These are phyloP conservation scores for Archivesica marissinica DNA, from an alignment of 1,140 invertebrate species.

Conservation along the genomic window DNA sequence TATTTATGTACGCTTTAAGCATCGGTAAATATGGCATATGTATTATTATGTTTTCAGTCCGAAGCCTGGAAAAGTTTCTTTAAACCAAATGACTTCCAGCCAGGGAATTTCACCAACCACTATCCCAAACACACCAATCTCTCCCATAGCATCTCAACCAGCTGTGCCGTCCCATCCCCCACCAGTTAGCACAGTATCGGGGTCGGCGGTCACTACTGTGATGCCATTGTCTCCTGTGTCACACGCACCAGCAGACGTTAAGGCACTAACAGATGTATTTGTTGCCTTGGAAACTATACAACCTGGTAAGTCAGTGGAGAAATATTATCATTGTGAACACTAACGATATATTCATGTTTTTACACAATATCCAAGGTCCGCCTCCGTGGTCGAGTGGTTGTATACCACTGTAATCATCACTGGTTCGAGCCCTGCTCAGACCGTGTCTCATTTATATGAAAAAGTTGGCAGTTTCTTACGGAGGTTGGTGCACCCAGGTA, in stretches of 20 bases:
- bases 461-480: too few species aligned
- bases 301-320: slow-evolving; percentile 86
- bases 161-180: slow-evolving; percentile 43
- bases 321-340: too few species aligned
- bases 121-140: background rate
- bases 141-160: slow-evolving; percentile 26
- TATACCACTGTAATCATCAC: too few species aligned
- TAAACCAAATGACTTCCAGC: slow-evolving; percentile 87
- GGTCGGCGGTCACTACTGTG: slow-evolving; percentile 48
- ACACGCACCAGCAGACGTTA: slow-evolving; percentile 67
- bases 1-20: too few species aligned
- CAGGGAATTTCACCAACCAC: slow-evolving; percentile 13
- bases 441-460: too few species aligned
- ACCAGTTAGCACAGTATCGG: slow-evolving; percentile 11
- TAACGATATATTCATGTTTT: too few species aligned
- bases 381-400: too few species aligned
- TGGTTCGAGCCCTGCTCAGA: too few species aligned
- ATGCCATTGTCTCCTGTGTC: slow-evolving; percentile 72
- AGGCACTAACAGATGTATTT: slow-evolving; percentile 88
- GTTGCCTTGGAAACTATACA: slow-evolving; percentile 90
- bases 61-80: slow-evolving; percentile 87
- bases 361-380: too few species aligned
- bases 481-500: too few species aligned
- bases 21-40: too few species aligned
- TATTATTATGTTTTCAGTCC: slow-evolving; percentile 85